phyloP scores from a whole-genome alignment of 2,113 vertebrate genomes.

The Cisticola juncidis region DNA sequence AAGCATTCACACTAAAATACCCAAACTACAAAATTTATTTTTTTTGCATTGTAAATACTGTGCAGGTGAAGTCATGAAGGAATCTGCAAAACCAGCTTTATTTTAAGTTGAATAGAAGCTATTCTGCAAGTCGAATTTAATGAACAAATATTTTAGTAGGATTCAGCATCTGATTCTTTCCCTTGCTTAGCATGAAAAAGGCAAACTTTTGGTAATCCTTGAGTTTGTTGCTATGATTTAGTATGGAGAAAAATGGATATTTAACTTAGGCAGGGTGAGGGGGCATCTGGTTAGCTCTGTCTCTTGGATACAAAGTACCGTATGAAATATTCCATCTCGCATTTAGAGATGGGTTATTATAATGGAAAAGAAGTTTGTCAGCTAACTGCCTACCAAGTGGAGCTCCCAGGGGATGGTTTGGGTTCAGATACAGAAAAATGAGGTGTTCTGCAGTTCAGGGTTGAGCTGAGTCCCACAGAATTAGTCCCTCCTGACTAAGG shows the following conservation, averaged over 20 bases:
- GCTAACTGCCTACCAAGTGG: background rate
- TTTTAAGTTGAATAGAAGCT: background rate
- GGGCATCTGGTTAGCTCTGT: background rate
- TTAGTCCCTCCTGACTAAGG: background rate
- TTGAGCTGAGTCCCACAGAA: background rate
- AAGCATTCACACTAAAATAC: background rate
- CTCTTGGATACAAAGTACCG: background rate
- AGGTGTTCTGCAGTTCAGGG: background rate
- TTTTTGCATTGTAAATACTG: background rate
- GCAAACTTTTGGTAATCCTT: background rate
- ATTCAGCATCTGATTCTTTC: background rate
- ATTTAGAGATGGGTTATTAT: background rate
- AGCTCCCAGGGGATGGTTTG: background rate
- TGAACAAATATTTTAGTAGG: background rate
- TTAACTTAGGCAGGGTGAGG: background rate
- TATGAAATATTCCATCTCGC: background rate
- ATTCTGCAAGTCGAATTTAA: background rate
- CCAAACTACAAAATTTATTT: background rate
- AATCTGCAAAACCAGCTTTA: background rate
- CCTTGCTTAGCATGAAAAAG: background rate
- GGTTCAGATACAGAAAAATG: background rate
- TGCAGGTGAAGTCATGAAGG: background rate
- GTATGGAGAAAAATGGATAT: background rate
- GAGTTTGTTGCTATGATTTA: background rate
- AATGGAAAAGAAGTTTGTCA: slow-evolving; percentile 5